A percentile compares a stretch with the other conserved stretches of the same genome.
These are phyloP conservation scores for Notiomystis cincta DNA, from an alignment of 2,113 vertebrate genomes.

Conservation along the genomic window DNA sequence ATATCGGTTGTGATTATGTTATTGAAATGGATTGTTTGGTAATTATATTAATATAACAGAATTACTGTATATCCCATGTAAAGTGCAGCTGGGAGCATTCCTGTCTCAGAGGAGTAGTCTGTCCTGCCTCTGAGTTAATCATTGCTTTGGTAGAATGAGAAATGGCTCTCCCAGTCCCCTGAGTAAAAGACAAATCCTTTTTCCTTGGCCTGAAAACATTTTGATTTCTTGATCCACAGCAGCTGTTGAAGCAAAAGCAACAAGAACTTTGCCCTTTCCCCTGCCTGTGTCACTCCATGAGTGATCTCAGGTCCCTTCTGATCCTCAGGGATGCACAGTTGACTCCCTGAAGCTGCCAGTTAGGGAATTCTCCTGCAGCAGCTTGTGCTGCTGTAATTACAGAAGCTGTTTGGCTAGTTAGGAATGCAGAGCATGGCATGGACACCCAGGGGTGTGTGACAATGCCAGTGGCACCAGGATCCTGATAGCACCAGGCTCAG, in stretches of 20 bases:
- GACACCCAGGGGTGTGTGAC: no score
- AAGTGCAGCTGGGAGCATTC: background rate
- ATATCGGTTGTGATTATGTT: conserved; percentile 36
- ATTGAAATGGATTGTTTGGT: conserved; percentile 48
- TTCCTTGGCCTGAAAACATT: background rate
- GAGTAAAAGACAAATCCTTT: background rate
- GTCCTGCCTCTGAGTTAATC: background rate
- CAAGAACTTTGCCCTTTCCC: background rate
- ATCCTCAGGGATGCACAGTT: accelerated
- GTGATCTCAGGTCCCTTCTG: accelerated
- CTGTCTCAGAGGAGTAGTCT: background rate
- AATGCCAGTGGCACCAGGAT: no score
- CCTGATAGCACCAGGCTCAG: no score
- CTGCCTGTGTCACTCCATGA: accelerated
- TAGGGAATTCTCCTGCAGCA: background rate
- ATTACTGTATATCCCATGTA: background rate
- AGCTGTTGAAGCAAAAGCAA: accelerated
- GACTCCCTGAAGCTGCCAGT: background rate
- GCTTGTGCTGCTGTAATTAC: background rate
- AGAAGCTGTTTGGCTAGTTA: background rate
- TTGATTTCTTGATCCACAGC: background rate
- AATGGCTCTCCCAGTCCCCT: background rate
- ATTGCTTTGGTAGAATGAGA: background rate
- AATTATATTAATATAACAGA: conserved; percentile 55
- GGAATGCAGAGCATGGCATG: accelerated